Evolutionary conservation across 2,888 invertebrate genomes (phyloP).

Genomic region (Laothoe populi): DNA sequence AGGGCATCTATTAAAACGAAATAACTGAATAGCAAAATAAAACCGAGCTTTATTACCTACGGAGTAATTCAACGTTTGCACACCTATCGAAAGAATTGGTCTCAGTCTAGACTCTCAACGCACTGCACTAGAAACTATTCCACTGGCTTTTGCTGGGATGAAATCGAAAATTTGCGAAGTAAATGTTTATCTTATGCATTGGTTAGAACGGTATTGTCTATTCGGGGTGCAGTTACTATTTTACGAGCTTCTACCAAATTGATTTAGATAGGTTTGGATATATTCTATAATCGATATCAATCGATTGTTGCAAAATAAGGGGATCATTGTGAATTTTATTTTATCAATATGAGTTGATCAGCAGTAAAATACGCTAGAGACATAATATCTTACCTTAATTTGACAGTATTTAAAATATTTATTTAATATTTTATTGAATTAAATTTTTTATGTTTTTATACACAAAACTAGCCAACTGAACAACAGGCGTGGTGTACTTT

Average conservation of each 20-base stretch:
- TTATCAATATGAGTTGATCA: too few species aligned
- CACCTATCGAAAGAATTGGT: slow-evolving; percentile 46
- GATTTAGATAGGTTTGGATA: not conserved
- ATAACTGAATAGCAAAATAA: slow-evolving; percentile 6
- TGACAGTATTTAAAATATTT: too few species aligned
- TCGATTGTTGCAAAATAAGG: too few species aligned
- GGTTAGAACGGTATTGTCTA: slow-evolving; percentile 13
- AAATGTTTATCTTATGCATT: slow-evolving; percentile 24
- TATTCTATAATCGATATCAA: too few species aligned
- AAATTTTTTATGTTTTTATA: too few species aligned
- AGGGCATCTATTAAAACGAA: not conserved
- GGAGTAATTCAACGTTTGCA: slow-evolving; percentile 24
- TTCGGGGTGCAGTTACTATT: slow-evolving; percentile 10
- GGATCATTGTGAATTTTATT: too few species aligned
- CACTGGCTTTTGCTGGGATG: not conserved
- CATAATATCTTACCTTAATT: too few species aligned
- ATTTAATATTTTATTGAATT: too few species aligned
- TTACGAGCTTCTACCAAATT: slow-evolving; percentile 7
- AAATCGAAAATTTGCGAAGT: slow-evolving; percentile 15
- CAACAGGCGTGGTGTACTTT: too few species aligned
- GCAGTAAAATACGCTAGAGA: too few species aligned
- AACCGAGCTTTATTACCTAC: slow-evolving; percentile 13
- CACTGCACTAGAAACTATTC: slow-evolving; percentile 33
- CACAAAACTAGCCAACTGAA: too few species aligned
- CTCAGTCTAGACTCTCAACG: slow-evolving; percentile 51